Evolutionary conservation across 2,113 vertebrate species (phyloP), one percentile per base, ranked within the genome.

Genomic region (Notechis scutatus): DNA sequence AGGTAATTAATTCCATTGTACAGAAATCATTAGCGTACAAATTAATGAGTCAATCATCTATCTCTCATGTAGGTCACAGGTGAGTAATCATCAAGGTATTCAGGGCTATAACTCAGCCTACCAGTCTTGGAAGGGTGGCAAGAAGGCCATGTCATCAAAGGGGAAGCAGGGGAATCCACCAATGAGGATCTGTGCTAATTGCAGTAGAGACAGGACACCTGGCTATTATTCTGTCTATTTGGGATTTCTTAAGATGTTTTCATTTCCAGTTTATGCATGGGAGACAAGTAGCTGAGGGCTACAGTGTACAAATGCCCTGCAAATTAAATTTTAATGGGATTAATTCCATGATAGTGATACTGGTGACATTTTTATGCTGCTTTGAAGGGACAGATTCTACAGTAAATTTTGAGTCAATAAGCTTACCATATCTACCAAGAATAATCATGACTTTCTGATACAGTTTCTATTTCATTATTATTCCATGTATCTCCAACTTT

Each of bases 1-100:
- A 29, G 96, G 97, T 91, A 94, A 90, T 39, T 94, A 92, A 81
- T 95, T 2, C 3, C 3, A 1, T 1, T 20, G 34, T 52, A 23
- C 85, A 86, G 23, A 86, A 50, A 47, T 90, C 56, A 61, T 23
- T 34, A 21, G 4, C 0, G 8, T 54, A 29, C 12, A 29, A 10
- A 34, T 39, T 64, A 90, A 47, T 42, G 24, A 47, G 23, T 64
- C 21, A 5, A 0, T 88, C 12, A 59, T 64, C 34, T 52, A 23
- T 55, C 87, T 20, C 15, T 88, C 52, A 39, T 88, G n/a, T 15
- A n/a, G 34, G n/a, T 55, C 87, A 89, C 18, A 89, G 34, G 29
- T 52, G 15, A 55, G 29, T 9, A 55, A 39, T 5, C 69, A 81
- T 34, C 69, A 64, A 64, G 59, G 26, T 64, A 26, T 64, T 64